phyloP scores from a whole-genome alignment of 2,113 vertebrate species.

The Leucoraja erinaceus region DNA sequence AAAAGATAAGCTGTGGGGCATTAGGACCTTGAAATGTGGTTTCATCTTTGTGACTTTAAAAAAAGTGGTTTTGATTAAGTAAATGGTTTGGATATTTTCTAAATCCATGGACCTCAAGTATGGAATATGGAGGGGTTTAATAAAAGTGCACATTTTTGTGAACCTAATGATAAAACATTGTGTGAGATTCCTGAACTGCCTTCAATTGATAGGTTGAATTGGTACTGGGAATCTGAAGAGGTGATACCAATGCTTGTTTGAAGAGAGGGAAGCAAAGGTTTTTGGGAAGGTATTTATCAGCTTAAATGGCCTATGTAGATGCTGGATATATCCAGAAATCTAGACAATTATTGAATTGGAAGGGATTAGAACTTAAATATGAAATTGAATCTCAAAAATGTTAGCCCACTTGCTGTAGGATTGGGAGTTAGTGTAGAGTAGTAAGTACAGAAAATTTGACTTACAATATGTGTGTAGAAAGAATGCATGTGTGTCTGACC shows the following conservation, averaged over 20 bases:
- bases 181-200: background rate
- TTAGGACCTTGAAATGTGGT: background rate
- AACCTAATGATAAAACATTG: background rate
- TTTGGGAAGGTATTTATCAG: background rate
- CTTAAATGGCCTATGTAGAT: background rate
- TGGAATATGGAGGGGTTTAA: background rate
- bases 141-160: background rate
- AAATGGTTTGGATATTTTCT: background rate
- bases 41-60: background rate
- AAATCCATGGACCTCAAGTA: background rate
- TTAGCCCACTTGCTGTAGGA: background rate
- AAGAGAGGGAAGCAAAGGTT: background rate
- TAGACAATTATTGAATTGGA: background rate
- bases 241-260: background rate
- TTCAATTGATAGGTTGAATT: background rate
- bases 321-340: background rate
- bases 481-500: too few species aligned
- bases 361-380: background rate
- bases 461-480: background rate
- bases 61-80: conserved; percentile 8
- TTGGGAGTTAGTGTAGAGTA: background rate
- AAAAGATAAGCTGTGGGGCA: background rate
- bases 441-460: background rate
- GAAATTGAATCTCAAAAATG: background rate
- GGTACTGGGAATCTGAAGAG: background rate